Conservation (phyloP, 37 sponge, comb jelly and placozoan species). For the Diacarnus erythraeanus region DNA sequence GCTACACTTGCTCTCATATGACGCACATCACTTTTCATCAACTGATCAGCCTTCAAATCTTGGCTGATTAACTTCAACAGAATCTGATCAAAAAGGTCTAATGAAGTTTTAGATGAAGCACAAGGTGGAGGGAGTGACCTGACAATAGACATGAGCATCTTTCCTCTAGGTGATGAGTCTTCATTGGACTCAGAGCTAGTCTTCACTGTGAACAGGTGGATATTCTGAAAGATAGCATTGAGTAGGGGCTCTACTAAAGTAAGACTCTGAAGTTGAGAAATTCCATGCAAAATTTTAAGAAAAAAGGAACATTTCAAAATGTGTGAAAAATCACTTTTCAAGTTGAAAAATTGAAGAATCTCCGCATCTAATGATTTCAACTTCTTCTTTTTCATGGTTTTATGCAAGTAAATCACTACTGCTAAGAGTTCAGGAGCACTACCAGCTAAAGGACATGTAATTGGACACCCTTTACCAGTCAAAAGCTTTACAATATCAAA, state of each 20-base stretch:
- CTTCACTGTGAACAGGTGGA: not conserved
- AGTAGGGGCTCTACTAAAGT: not conserved
- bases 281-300: not conserved
- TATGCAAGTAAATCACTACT: not conserved
- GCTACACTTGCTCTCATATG: not conserved
- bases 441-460: not conserved
- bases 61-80: not conserved
- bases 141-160: not conserved
- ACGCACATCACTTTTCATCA: not conserved
- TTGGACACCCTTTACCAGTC: conserved; percentile 15
- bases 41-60: not conserved
- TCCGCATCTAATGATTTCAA: not conserved
- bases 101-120: not conserved
- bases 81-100: not conserved
- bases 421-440: not conserved
- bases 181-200: not conserved
- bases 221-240: too few species aligned
- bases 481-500: conserved; percentile 36
- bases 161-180: too few species aligned
- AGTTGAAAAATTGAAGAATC: not conserved
- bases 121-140: not conserved
- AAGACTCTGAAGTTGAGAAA: not conserved
- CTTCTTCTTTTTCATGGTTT: not conserved
- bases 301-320: not conserved
- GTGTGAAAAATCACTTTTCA: not conserved